These are phyloP conservation scores for Heliocidaris erythrogramma DNA, from an alignment of 35 echinoderm and acorn worm species.

Conservation along the genomic window DNA sequence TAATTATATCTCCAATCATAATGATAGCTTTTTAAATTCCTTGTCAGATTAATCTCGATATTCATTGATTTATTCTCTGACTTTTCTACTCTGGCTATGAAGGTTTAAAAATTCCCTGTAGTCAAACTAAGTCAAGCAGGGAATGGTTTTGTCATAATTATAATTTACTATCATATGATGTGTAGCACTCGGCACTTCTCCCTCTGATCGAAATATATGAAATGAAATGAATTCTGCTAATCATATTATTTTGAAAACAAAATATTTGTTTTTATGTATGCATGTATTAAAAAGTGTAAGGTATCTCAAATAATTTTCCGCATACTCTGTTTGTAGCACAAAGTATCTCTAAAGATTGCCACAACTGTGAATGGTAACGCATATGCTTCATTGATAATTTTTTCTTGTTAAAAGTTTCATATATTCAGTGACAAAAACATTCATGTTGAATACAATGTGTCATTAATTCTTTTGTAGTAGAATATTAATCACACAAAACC, in stretches of 20 bases:
- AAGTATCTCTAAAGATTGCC: not conserved
- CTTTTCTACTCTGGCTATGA: not conserved
- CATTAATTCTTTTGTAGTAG: not conserved
- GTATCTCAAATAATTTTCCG: not conserved
- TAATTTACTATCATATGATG: not conserved
- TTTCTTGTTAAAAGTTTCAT: not conserved
- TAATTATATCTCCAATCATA: no score
- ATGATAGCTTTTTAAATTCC: no score
- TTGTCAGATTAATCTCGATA: no score
- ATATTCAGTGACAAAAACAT: not conserved
- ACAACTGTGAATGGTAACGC: not conserved
- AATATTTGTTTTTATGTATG: no score
- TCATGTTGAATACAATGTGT: not conserved
- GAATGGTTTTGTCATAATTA: not conserved
- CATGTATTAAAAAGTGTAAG: no score
- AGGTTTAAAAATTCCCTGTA: not conserved
- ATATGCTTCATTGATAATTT: not conserved
- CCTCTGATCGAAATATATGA: not conserved
- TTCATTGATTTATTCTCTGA: not conserved
- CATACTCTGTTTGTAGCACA: not conserved
- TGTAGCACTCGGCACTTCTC: not conserved
- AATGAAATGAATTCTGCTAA: no score
- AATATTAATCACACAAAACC: not conserved
- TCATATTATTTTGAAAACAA: no score
- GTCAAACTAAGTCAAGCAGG: not conserved